Evolutionary conservation across 2,113 vertebrate genomes (phyloP), one percentile per base, ranked within the genome.

Genomic region (Hymenochirus boettgeri): DNA sequence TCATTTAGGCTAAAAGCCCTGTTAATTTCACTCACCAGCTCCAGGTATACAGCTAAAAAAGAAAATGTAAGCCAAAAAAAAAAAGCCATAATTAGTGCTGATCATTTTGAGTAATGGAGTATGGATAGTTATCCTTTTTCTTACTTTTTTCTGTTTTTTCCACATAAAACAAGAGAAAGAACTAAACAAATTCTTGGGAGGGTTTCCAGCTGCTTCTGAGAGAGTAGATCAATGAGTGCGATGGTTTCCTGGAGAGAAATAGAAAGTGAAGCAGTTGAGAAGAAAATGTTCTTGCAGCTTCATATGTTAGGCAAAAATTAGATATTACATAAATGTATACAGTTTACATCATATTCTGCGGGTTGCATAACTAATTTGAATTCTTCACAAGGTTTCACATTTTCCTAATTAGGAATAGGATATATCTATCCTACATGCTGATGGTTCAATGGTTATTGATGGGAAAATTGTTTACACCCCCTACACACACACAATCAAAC

Each of bases 331-430:
- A 65, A 18, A 55, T 47, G 10, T 65, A 45, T 46, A n/a, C n/a
- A n/a, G n/a, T n/a, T n/a, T 35, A 46, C 46, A 46, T 46, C 52
- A 47, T 57, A 24, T 22, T 48, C 26, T 26, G 46, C 57, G 24
- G 54, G 26, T 35, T 57, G 27, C 54, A 50, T 50, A 50, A 66
- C 18, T 18, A 46, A 50, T 58, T 50, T 7, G 11, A 19, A 66
- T 66, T 57, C 56, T 52, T 58, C 39, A 39, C 37, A 51, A 31
- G 22, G 17, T 48, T 58, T 58, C 46, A 66, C 51, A 58, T 17
- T 50, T 18, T 22, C 35, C 31, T 66, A 66, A 66, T 66, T 58
- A 33, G 46, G 15, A 66, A 23, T 7, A 25, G 19, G 22, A 39
- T 39, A 12, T 19, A 52, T 58, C 27, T 46, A 12, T 23, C 13